Evolutionary conservation across 2,888 invertebrate species (phyloP).

Genomic region (Melanargia galathea): DNA sequence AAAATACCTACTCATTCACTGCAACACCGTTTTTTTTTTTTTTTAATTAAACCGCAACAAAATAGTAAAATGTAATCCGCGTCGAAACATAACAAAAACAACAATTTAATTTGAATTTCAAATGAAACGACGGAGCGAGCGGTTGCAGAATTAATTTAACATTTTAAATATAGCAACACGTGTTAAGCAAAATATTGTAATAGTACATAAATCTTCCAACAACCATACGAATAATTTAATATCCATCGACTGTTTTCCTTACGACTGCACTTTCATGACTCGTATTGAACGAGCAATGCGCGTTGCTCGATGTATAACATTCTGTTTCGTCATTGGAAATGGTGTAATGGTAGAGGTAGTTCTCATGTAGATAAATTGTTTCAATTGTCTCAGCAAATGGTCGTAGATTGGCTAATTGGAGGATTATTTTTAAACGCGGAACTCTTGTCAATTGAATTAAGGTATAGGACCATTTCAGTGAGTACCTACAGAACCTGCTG

Average conservation of each 20-base stretch:
- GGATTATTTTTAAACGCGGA: conserved; percentile 64
- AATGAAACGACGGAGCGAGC: conserved; percentile 34
- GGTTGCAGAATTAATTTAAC: conserved; percentile 35
- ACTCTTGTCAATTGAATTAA: conserved; percentile 44
- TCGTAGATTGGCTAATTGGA: conserved; percentile 63
- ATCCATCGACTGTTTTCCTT: conserved; percentile 8
- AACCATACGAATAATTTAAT: not conserved
- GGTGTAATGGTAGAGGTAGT: conserved; percentile 19
- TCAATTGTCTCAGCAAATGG: conserved; percentile 57
- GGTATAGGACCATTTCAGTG: conserved; percentile 19
- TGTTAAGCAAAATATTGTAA: conserved; percentile 26
- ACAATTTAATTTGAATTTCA: conserved; percentile 35
- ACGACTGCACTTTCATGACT: no score
- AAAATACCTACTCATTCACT: not conserved
- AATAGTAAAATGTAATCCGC: not conserved
- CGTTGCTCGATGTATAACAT: conserved; percentile 8
- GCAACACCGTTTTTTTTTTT: not conserved
- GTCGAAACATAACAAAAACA: conserved; percentile 20
- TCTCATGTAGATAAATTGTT: conserved; percentile 50
- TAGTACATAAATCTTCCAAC: conserved; percentile 4
- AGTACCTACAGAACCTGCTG: not conserved
- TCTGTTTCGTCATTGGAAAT: not conserved
- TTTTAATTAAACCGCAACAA: not conserved
- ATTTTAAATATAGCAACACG: conserved; percentile 35
- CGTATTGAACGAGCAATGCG: conserved; percentile 27